phyloP scores from a whole-genome alignment of 2,797 vertebrate genomes.

The Protonibea diacanthus region DNA sequence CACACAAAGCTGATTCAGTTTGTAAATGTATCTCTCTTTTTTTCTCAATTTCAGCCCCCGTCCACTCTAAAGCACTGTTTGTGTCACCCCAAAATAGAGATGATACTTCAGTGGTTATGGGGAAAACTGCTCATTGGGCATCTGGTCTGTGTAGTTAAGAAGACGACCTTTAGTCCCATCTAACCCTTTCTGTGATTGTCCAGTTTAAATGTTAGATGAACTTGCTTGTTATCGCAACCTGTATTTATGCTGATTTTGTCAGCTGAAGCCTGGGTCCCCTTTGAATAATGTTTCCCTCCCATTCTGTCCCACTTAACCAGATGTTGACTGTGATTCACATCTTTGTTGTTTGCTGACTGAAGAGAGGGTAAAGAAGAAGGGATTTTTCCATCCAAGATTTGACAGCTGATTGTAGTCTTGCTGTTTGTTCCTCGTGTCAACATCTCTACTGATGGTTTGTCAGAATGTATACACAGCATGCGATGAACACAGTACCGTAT shows the following conservation, averaged over 20 bases:
- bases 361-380: not conserved
- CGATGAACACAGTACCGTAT: not conserved
- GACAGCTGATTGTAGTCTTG: not conserved
- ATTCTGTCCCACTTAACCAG: not conserved
- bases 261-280: not conserved
- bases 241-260: slow-evolving; percentile 5
- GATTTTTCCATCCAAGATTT: not conserved
- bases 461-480: slow-evolving; percentile 1
- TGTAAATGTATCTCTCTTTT: slow-evolving; percentile 10
- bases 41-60: not conserved
- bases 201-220: not conserved
- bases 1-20: not conserved
- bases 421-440: slow-evolving; percentile 2
- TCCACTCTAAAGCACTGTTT: not conserved
- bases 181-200: not conserved
- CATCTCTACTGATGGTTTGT: not conserved
- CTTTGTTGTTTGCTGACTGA: not conserved
- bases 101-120: not conserved
- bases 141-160: not conserved
- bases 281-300: not conserved
- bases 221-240: not conserved
- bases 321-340: not conserved
- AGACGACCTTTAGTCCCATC: not conserved
- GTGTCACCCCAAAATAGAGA: not conserved
- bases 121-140: not conserved